Evolutionary conservation across 2,113 vertebrate species (phyloP), one percentile per base, ranked within the genome.

Genomic region (Elephantulus edwardii): DNA sequence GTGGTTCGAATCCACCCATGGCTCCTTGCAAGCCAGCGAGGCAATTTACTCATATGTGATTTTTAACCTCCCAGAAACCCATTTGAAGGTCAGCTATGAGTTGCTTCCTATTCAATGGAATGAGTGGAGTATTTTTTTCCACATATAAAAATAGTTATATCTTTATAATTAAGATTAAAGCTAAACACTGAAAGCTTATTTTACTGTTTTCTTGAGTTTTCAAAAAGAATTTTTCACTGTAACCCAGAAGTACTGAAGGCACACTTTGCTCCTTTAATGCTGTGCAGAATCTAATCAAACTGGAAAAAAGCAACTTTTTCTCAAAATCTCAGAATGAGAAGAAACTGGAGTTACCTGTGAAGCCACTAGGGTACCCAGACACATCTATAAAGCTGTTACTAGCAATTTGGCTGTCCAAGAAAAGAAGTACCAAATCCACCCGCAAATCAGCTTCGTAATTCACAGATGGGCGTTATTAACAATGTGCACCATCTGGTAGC

Each of bases 401-500:
- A 86, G 71, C 40, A 86, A 68, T 91, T 91, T 86, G 50, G 40
- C 66, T 46, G 35, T 78, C 86, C 86, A 64, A 88, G 93, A 89
- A 94, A 90, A 77, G 82, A 80, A 94, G 48, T 58, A 83, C 66
- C 88, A 86, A 91, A 90, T 72, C 22, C 42, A 90, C 50, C 35
- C 8, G 0, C 92, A 93, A 93, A 91, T 94, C 83, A 96, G 86
- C 90, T 80, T 79, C 9, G 38, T 84, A 88, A 93, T 88, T 94
- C 96, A 93, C 95, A 94, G 90, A 93, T 94, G 96, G 95, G 83
- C 26, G 0, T 96, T 95, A 96, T 94, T 95, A 96, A 95, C 94
- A 93, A 83, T 24, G 66, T 91, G 54, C 38, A 38, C 95, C 94
- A 94, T 93, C 94, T 96, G 96, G 88, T 86, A 56, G 71, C 77